Percentiles rank a stretch among this genome's conserved stretches.
These are phyloP conservation scores for rabbit (Oryctolagus cuniculus) DNA, from an alignment of 2,113 vertebrate species.

Conservation along the genomic window mOryCun1.1 NC_091441.1:101992501-101993000, in stretches of 20 bases:
- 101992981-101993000: background rate
- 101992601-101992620: no score
- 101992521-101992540: background rate
- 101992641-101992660: background rate
- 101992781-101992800: background rate
- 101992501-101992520: no score
- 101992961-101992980: background rate
- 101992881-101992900: background rate
- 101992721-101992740: no score
- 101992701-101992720: no score
- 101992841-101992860: background rate
- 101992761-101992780: no score
- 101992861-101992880: background rate
- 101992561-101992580: background rate
- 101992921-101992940: background rate
- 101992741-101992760: no score
- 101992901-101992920: background rate
- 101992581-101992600: no score
- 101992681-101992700: no score
- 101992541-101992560: background rate
- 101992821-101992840: no score
- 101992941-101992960: background rate
- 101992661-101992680: no score
- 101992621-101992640: no score
- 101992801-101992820: background rate